phyloP scores from a whole-genome alignment of 2,888 invertebrate genomes.

The Colletes collaris region DNA sequence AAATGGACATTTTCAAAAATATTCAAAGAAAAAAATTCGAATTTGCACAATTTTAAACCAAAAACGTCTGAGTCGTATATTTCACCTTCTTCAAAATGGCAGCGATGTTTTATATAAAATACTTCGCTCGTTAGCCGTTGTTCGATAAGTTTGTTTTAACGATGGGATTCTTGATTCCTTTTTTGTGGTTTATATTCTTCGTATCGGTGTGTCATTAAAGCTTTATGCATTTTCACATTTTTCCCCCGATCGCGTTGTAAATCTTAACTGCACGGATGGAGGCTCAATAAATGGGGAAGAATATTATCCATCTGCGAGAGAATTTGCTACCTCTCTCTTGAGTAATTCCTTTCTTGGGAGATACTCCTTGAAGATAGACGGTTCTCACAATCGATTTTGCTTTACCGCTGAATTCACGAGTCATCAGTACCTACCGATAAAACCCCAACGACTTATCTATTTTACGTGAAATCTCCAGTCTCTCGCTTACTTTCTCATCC shows the following conservation, averaged over 20 bases:
- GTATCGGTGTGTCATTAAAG: too few species aligned
- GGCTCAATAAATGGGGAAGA: background rate
- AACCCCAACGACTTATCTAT: conserved; percentile 45
- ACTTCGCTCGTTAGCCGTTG: too few species aligned
- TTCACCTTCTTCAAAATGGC: too few species aligned
- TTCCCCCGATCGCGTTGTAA: background rate
- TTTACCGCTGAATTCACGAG: conserved; percentile 45
- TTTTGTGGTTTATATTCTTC: too few species aligned
- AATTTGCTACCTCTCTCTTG: conserved; percentile 8
- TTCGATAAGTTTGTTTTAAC: too few species aligned
- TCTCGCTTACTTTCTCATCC: background rate
- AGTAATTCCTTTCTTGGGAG: background rate
- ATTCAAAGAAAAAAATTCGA: too few species aligned
- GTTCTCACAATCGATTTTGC: conserved; percentile 29
- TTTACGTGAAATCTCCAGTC: conserved; percentile 22
- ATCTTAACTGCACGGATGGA: background rate
- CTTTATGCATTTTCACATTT: background rate
- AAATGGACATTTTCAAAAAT: too few species aligned
- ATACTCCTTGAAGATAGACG: conserved; percentile 11
- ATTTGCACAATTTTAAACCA: too few species aligned
- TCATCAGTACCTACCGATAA: conserved; percentile 39
- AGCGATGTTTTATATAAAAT: too few species aligned
- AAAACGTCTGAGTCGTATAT: too few species aligned
- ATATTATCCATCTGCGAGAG: background rate
- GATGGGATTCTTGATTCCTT: too few species aligned